Evolutionary conservation across 2,888 invertebrate species (phyloP).

Genomic region (Cylindroiulus punctatus): DNA sequence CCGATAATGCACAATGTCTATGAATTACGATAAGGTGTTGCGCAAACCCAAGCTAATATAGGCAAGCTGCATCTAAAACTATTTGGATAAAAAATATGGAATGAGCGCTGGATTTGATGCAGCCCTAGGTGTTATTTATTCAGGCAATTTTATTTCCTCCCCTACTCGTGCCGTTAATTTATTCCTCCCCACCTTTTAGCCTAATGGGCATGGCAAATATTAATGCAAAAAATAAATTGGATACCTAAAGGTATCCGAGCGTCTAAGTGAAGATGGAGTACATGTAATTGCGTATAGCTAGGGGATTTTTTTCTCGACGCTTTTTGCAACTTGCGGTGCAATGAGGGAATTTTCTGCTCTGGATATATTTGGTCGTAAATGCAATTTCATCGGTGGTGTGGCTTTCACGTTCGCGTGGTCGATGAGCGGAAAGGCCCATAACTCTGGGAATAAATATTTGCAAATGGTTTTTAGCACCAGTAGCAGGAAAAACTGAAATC

Average conservation of each 20-base stretch:
- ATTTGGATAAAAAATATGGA: too few relatives aligned
- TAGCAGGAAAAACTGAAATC: not conserved
- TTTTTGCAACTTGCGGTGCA: not conserved
- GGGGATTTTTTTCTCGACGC: not conserved
- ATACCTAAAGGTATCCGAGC: not conserved
- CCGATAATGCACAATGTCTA: too few relatives aligned
- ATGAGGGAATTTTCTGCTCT: not conserved
- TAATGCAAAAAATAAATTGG: constrained; percentile 26
- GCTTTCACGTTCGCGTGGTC: not conserved
- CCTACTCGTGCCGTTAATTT: not conserved
- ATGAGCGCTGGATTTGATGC: too few relatives aligned
- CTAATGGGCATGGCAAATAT: not conserved
- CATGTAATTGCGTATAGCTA: not conserved
- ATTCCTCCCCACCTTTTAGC: not conserved
- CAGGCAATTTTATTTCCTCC: not conserved
- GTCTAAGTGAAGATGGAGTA: not conserved
- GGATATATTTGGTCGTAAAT: not conserved
- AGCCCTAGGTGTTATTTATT: too few relatives aligned
- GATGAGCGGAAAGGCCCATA: not conserved
- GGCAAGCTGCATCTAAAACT: too few relatives aligned
- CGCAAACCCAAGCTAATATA: too few relatives aligned
- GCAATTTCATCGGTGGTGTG: not conserved
- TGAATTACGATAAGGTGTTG: too few relatives aligned
- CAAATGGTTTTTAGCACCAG: not conserved
- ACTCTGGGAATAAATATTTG: not conserved